These are phyloP conservation scores for Tillus elongatus DNA, from an alignment of 2,888 invertebrate species.

Conservation along the genomic window DNA sequence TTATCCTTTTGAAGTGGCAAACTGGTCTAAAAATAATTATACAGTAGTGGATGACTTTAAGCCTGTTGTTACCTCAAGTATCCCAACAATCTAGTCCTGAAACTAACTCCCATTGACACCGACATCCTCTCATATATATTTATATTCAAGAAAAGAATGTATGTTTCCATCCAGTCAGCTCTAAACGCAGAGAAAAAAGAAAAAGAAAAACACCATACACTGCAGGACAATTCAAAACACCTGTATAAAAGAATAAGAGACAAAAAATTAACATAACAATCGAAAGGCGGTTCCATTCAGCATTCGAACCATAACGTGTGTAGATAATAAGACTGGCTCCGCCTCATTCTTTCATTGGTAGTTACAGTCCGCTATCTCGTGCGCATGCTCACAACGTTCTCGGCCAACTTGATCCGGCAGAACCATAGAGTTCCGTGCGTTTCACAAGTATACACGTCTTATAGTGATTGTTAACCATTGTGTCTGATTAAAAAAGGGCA, in stretches of 20 bases:
- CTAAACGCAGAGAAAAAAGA: too few species aligned
- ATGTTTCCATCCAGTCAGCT: too few species aligned
- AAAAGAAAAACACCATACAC: constrained; percentile 17
- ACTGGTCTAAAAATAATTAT: too few species aligned
- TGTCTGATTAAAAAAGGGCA: too few species aligned
- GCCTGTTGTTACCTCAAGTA: too few species aligned
- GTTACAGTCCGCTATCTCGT: constrained; percentile 19
- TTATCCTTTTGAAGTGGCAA: too few species aligned
- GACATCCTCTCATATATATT: too few species aligned
- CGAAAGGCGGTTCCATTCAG: constrained; percentile 35
- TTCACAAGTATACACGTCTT: constrained; percentile 35
- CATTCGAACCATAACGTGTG: constrained; percentile 39
- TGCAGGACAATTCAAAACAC: constrained; percentile 40
- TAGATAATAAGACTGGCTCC: constrained; percentile 36
- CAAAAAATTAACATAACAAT: constrained; percentile 44
- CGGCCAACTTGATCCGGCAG: constrained; percentile 20
- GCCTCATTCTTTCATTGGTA: constrained; percentile 35
- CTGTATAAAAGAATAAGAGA: constrained; percentile 42
- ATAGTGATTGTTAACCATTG: constrained; percentile 17
- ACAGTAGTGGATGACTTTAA: too few species aligned
- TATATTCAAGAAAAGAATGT: too few species aligned
- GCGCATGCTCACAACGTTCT: constrained; percentile 32
- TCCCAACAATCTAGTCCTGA: too few species aligned
- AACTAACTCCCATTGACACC: too few species aligned
- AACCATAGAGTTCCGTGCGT: constrained; percentile 37